Conservation (phyloP, 2,797 vertebrate genomes). For the Momotus momota region DNA sequence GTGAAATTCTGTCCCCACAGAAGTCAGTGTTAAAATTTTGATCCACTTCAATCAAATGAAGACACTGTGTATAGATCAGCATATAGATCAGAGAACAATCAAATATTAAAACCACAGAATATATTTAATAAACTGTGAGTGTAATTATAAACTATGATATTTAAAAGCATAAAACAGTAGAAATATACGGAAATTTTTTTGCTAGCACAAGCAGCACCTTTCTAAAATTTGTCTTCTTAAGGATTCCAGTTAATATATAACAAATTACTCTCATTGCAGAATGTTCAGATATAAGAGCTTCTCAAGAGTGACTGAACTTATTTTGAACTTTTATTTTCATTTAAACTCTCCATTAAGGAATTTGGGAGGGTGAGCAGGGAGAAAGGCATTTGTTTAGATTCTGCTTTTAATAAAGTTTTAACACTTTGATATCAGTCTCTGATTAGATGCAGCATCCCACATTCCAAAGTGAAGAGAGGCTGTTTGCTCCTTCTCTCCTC, state of each 20-base stretch:
- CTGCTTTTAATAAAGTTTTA: slow-evolving; percentile 71
- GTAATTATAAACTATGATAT: neutral
- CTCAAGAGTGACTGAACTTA: slow-evolving; percentile 77
- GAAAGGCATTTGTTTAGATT: slow-evolving; percentile 75
- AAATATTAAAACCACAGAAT: neutral
- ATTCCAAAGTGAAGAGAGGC: slow-evolving; percentile 55
- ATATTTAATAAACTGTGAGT: neutral
- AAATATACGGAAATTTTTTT: neutral
- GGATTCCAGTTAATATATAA: slow-evolving; percentile 72
- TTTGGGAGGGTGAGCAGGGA: slow-evolving; percentile 66
- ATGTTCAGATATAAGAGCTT: slow-evolving; percentile 44
- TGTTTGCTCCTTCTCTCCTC: slow-evolving; percentile 35
- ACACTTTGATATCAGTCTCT: slow-evolving; percentile 67
- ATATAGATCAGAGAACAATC: neutral
- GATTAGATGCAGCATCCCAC: slow-evolving; percentile 42
- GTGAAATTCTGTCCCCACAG: neutral
- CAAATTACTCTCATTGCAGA: slow-evolving; percentile 36
- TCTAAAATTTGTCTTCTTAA: slow-evolving; percentile 53
- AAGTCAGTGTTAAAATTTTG: neutral
- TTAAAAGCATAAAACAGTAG: neutral
- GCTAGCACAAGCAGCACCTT: neutral
- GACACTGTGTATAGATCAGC: neutral
- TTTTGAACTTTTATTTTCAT: slow-evolving; percentile 80
- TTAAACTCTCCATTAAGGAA: slow-evolving; percentile 74
- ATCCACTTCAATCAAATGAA: neutral